A percentile compares a stretch with the other conserved stretches of the same genome.
Evolutionary conservation across 2,797 vertebrate genomes (phyloP).

Genomic region (Catostomus latipinnis): DNA sequence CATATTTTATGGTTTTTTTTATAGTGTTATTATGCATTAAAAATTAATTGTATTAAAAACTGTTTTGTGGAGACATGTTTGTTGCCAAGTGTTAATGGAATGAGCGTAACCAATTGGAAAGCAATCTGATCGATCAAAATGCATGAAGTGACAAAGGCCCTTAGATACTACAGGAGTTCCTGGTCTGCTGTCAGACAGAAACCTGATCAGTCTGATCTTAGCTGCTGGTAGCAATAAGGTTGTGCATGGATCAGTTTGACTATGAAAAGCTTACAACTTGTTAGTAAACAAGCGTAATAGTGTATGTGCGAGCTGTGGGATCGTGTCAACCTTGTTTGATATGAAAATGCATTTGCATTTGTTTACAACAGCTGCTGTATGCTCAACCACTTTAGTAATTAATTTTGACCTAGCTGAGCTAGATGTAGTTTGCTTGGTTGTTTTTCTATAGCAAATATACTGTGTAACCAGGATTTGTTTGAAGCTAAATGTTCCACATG

Average conservation of each 20-base stretch:
- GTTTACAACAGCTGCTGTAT: slow-evolving; percentile 80
- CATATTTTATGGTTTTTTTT: no score
- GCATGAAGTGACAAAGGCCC: no score
- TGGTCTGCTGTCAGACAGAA: no score
- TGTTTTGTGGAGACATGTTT: no score
- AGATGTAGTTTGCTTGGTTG: slow-evolving; percentile 50
- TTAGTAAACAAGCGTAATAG: slow-evolving; percentile 68
- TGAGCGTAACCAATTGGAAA: no score
- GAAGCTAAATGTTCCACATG: not conserved
- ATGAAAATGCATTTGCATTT: slow-evolving; percentile 77
- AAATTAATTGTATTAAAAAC: no score
- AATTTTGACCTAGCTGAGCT: slow-evolving; percentile 77
- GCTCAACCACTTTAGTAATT: slow-evolving; percentile 79
- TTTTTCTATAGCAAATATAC: slow-evolving; percentile 58
- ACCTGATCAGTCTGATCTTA: no score
- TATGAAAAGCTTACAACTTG: slow-evolving; percentile 59
- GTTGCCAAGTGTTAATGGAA: no score
- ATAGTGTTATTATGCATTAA: no score
- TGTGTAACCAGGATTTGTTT: not conserved
- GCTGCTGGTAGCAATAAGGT: slow-evolving; percentile 58
- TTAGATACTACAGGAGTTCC: slow-evolving; percentile 16
- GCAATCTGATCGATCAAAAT: no score
- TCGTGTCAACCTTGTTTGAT: slow-evolving; percentile 74
- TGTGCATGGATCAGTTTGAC: slow-evolving; percentile 53
- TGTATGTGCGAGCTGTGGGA: slow-evolving; percentile 58